Evolutionary conservation across 2,888 invertebrate species (phyloP), one percentile per base, ranked within the genome.

Genomic region (Sylvicola cinctus): DNA sequence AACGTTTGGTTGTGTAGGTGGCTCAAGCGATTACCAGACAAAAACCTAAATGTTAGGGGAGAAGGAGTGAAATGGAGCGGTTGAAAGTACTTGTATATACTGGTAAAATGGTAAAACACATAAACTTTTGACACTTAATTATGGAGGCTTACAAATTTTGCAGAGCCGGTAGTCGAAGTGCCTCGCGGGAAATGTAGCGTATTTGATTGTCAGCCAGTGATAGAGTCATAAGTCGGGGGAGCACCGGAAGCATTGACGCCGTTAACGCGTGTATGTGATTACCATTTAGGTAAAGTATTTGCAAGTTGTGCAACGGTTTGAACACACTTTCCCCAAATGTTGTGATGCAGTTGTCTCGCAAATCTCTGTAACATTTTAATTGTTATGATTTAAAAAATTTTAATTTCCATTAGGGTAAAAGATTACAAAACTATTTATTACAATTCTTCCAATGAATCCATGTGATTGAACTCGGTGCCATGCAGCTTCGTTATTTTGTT

Each of bases 101-200:
- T 20, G 8, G 8, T 20, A 6, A 20, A 20, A 20, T 6, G 20
- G 20, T 6, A 6, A 20, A 20, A 20, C 20, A 6, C 20, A 20
- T 20, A 20, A 4, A 20, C 4, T 6, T 4, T 20, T 20, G 11
- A 14, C 14, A 7, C 14, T 12, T 34, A 52, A 52, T 52, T 48
- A 54, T 54, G 54, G 15, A 67, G 46, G 60, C 64, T 63, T 46
- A 65, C 64, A 66, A 50, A 44, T 57, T 54, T 39, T 47, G 46
- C 8, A 66, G 43, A 15, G 45, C 43, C 1, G 55, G 52, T 34
- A 66, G 48, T 36, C 54, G 33, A 40, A 48, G 45, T 45, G 58
- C 40, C 55, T 50, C 32, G 34, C 40, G 35, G 43, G 47, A 41
- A 55, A 61, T 49, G 31, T 41, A 43, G 8, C 30, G 33, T 33